phyloP scores from a whole-genome alignment of 2,888 invertebrate species.

The Lottia scabra region DNA sequence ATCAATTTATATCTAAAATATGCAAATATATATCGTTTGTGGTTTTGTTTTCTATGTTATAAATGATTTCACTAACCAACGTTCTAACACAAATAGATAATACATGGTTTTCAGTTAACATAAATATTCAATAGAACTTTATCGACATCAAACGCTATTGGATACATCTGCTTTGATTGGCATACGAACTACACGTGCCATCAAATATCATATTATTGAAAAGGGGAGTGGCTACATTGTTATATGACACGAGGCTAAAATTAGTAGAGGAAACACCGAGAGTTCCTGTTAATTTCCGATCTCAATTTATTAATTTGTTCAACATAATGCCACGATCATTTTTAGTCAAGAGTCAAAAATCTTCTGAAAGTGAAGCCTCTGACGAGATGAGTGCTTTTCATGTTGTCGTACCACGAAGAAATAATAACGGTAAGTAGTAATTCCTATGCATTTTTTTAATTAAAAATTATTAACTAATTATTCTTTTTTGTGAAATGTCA shows the following conservation, averaged over 20 bases:
- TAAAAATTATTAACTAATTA: no score
- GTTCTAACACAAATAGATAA: no score
- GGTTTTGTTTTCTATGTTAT: no score
- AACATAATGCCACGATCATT: conserved; percentile 19
- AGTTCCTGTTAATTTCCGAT: conserved; percentile 1
- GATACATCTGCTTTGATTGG: neutral
- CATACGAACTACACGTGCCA: neutral
- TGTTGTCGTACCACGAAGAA: neutral
- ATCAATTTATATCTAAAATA: no score
- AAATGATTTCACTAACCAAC: no score
- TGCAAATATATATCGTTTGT: no score
- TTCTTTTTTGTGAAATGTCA: no score
- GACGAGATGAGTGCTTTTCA: neutral
- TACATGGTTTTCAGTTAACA: no score
- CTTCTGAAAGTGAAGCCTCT: neutral
- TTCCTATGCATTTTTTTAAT: no score
- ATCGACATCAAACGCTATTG: neutral
- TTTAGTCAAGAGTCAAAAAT: conserved; percentile 19
- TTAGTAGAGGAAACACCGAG: neutral
- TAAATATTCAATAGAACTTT: no score
- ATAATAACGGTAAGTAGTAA: neutral
- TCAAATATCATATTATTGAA: neutral
- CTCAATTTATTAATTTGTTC: neutral
- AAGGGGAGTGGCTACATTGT: neutral
- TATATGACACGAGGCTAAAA: neutral